A percentile compares a stretch with the other conserved stretches of the same genome.
These are phyloP conservation scores for Aphidius ervi DNA, from an alignment of 1,140 invertebrate genomes.

Conservation along the genomic window DNA sequence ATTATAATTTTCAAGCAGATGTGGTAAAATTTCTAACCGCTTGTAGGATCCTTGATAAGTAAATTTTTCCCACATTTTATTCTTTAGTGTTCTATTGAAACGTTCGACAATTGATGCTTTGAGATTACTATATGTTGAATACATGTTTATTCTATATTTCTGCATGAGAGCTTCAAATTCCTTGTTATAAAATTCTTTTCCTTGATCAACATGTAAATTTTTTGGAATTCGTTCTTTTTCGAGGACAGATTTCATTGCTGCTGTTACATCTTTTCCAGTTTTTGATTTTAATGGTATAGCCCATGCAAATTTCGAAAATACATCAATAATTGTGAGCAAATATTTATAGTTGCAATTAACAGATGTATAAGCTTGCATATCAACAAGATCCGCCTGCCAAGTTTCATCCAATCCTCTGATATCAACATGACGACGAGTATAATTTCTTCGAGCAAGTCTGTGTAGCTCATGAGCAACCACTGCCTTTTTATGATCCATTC, in stretches of 20 bases:
- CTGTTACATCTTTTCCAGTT: constrained; percentile 19
- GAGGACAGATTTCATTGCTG: constrained; percentile 13
- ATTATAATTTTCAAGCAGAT: no score
- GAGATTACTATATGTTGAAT: not conserved
- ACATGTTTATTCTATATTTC: not conserved
- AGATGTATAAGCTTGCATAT: constrained; percentile 7
- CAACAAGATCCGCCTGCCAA: constrained; percentile 20
- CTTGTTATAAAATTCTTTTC: constrained; percentile 18
- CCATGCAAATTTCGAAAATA: constrained; percentile 24
- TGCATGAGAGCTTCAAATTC: not conserved
- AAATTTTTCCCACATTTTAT: no score
- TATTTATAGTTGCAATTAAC: constrained; percentile 17
- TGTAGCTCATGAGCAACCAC: not conserved
- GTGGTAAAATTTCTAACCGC: no score
- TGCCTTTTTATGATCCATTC: no score
- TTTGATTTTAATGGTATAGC: constrained; percentile 21
- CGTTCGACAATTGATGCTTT: not conserved
- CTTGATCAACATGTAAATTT: constrained; percentile 16
- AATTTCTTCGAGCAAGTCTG: not conserved
- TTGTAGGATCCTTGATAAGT: no score
- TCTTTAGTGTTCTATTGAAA: no score
- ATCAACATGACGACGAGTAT: not conserved
- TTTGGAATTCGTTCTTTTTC: constrained; percentile 7
- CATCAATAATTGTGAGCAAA: constrained; percentile 21
- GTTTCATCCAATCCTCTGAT: constrained; percentile 12